Conservation (phyloP, 1,140 invertebrate species). For the Neelides sp. region DNA sequence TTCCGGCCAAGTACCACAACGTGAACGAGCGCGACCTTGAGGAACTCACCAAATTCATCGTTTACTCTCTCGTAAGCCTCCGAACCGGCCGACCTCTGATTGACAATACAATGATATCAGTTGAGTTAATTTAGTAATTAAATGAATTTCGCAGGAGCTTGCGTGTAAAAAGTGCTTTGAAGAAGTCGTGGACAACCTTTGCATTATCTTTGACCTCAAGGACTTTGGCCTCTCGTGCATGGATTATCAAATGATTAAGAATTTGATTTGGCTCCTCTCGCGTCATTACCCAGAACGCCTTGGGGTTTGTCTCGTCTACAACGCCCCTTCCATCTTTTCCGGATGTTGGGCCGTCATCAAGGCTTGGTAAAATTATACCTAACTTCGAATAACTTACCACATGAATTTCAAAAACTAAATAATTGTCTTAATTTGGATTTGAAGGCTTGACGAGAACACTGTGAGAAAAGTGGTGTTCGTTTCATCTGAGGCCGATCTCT, state of each 20-base stretch:
- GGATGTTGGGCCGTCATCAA: conserved; percentile 60
- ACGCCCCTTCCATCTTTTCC: conserved; percentile 54
- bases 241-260: conserved; percentile 63
- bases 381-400: neutral
- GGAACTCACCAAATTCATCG: conserved; percentile 60
- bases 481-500: conserved; percentile 51
- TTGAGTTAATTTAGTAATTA: too few relatives aligned
- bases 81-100: neutral
- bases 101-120: too few relatives aligned
- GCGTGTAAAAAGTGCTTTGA: conserved; percentile 62
- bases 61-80: conserved; percentile 50
- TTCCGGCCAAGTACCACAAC: conserved; percentile 60
- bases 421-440: conserved; percentile 31
- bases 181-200: conserved; percentile 61
- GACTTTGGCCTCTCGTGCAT: conserved; percentile 57
- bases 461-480: conserved; percentile 59
- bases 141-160: conserved; percentile 52
- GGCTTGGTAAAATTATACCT: conserved; percentile 43
- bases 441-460: conserved; percentile 59
- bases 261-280: conserved; percentile 58
- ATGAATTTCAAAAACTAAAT: neutral
- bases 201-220: conserved; percentile 60
- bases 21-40: conserved; percentile 55
- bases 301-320: conserved; percentile 56
- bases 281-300: conserved; percentile 59